Conservation (phyloP, 37 sponge, comb jelly and placozoan species). For the Haliclona indistincta region DNA sequence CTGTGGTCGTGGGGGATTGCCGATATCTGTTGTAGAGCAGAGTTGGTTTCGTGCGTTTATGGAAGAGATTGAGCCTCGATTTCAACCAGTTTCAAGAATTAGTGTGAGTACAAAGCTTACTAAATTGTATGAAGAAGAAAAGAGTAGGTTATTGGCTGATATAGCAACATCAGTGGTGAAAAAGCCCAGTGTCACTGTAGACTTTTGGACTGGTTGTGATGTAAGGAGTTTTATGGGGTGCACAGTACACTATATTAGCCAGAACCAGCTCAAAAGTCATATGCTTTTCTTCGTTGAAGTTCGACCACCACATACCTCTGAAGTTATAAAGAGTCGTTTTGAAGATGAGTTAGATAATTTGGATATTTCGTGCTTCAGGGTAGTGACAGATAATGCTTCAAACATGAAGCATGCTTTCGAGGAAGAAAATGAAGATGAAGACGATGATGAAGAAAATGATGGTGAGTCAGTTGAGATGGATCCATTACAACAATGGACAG, state of each 20-base stretch:
- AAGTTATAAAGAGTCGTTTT: conserved; percentile 1
- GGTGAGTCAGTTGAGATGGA: neutral
- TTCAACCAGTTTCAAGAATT: neutral
- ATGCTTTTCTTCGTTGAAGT: conserved; percentile 4
- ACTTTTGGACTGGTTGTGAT: conserved; percentile 14
- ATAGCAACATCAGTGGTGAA: neutral
- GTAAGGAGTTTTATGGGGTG: neutral
- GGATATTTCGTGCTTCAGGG: conserved; percentile 5
- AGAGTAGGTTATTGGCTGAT: neutral
- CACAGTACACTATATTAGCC: conserved; percentile 1
- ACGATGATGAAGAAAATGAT: neutral
- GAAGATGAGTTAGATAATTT: conserved; percentile 8
- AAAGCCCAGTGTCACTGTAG: neutral
- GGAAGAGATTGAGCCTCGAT: neutral
- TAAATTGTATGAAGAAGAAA: conserved; percentile 6
- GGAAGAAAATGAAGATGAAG: neutral
- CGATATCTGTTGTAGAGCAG: neutral
- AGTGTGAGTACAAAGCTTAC: neutral
- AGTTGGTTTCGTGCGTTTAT: neutral
- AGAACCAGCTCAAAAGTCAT: neutral
- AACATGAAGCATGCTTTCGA: conserved; percentile 22
- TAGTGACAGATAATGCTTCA: conserved; percentile 30
- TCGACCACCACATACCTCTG: neutral
- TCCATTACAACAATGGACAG: neutral
- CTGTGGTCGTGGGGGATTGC: neutral